Conservation (phyloP, 2,113 vertebrate genomes). For the Pituophis catenifer region DNA sequence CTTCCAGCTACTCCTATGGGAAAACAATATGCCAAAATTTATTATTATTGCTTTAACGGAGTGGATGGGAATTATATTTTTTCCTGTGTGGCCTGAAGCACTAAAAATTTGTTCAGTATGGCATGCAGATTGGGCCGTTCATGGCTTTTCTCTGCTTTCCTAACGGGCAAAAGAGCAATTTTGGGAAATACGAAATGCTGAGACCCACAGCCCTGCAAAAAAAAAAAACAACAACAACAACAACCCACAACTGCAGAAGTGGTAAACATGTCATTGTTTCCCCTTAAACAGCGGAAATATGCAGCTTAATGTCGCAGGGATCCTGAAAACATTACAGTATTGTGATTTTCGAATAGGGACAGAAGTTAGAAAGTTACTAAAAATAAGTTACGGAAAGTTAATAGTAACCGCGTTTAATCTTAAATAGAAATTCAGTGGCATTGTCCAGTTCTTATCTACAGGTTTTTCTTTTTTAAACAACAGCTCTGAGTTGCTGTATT, state of each 20-base stretch:
- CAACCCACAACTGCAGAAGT: neutral
- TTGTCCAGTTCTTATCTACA: neutral
- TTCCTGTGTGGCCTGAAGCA: neutral
- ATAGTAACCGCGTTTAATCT: neutral
- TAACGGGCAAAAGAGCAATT: neutral
- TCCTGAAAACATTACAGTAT: neutral
- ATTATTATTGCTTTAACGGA: neutral
- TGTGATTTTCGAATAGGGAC: neutral
- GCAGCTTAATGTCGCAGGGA: neutral
- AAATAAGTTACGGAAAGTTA: neutral
- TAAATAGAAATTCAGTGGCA: neutral
- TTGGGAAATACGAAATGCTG: neutral
- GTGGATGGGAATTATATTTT: neutral
- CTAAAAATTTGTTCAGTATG: neutral
- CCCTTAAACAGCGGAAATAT: neutral
- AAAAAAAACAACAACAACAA: no score
- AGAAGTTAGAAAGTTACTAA: neutral
- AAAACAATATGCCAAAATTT: neutral
- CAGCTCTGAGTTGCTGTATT: neutral
- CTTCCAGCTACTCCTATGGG: neutral
- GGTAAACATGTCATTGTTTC: neutral
- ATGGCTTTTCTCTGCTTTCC: neutral
- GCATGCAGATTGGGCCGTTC: neutral
- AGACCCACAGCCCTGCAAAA: no score
- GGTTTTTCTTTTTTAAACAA: neutral